Base-by-base conservation (phyloP, 2,113 vertebrate genomes). In the Alligator mississippiensis region DNA sequence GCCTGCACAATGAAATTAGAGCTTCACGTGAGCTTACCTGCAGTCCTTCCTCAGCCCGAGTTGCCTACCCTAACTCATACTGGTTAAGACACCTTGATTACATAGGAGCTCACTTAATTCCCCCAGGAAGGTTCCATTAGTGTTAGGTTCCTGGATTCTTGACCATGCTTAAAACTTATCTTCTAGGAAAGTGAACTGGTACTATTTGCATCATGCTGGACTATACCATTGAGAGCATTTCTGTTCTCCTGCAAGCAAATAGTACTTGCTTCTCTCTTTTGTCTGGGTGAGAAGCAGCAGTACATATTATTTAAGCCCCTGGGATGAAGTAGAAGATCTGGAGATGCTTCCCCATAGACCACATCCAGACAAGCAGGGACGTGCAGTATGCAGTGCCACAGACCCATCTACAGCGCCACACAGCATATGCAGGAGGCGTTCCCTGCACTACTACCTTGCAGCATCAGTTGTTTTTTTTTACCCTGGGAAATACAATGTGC, bases 191-290 rank as follows among this genome's bases (percentile, higher is more conserved):
- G 84, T 11, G 34, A 15, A 83, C 9, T 58, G 5, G 12, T 62
- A 10, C 1, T 0, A 14, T 21, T 80, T 80, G 57, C 27, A 81
- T 54, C 4, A 78, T 0, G 2, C 4, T 61, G 57, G 1, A 2
- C 61, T 15, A 63, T 0, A 1, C 1, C 3, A 82, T 60, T 2
- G 58, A 0, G 1, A 4, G 54, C 0, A 1, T 68, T 84, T 76
- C 3, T 68, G 4, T 82, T 82, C 66, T 88, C n/a, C 10, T n/a
- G 9, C 11, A 64, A 85, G 13, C 22, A 70, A 75, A 18, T 4
- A 55, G 11, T 4, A 75, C n/a, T 84, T 74, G 3, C 38, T 75
- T 9, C 58, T 68, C 77, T 70, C 61, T 16, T 59, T 22, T 63
- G 38, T 38, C 38, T 38, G 38, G 30, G 18, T 10, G 6, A 11